Base-by-base conservation (phyloP, 64 coral and sea anemone genomes). In the Actinia tenebrosa region DNA sequence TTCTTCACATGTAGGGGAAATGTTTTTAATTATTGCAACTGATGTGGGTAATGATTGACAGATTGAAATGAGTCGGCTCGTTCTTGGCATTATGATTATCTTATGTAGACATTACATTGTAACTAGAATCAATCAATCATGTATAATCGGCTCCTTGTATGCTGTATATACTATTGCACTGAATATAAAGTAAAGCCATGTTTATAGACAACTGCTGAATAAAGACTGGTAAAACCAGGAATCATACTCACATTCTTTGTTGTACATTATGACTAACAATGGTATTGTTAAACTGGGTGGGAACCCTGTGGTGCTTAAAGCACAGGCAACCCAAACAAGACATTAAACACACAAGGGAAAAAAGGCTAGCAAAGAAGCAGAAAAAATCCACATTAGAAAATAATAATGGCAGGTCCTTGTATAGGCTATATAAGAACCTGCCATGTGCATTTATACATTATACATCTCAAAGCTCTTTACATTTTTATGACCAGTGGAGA, bases 131-230 rank as follows among this genome's bases (percentile, higher is more conserved):
- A 75, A 75, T 75, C 69, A 75, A 75, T 75, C 69, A 15, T 30
- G 26, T 58, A 58, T 58, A 58, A 75, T 75, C 27, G 25, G 7
- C 25, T 75, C 7, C 69, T 43, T 75, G 69, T 75, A 75, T 75
- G 69, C 26, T 75, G 69, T 75, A 75, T 75, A 75, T 75, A 75
- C 10, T 11, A 42, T 75, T 75, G 69, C 69, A 75, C 69, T 75
- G 69, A 75, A 75, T 75, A 42, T 75, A 75, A 75, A 75, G 69
- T 75, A 75, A 75, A 75, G 69, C 69, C 13, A 75, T 75, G 69
- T 42, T 75, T 75, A 75, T 75, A 75, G 69, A 43, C 69, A 75
- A 75, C 69, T 75, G n/a, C 69, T 42, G 26, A 75, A 75, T 75
- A 75, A 75, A 75, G 25, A 75, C 69, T 75, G 69, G 69, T 75